Conservation (phyloP, 2,113 vertebrate genomes). For the Pristiophorus japonicus region DNA sequence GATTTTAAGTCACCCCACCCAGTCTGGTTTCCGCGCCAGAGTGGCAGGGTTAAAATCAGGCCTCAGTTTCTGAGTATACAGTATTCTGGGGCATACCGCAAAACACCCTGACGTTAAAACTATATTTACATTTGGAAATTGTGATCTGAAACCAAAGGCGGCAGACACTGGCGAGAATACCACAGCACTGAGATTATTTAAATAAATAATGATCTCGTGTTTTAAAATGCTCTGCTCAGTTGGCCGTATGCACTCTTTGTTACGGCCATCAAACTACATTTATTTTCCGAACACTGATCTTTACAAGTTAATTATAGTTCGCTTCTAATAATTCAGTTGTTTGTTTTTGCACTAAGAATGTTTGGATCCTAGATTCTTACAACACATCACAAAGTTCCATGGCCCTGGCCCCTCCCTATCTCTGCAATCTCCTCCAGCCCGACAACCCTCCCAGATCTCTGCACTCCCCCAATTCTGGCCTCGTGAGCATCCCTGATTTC, state of each 20-base stretch:
- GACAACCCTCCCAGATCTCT: too few species aligned
- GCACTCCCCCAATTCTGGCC: too few species aligned
- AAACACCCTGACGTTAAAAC: constrained; percentile 14
- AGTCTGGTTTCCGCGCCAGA: background rate
- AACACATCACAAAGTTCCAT: too few species aligned
- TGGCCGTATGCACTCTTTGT: background rate
- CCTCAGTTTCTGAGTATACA: background rate
- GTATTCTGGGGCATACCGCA: background rate
- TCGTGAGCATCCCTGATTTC: too few species aligned
- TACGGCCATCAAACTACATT: background rate
- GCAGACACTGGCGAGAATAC: background rate
- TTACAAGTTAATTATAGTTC: background rate
- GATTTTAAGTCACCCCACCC: background rate
- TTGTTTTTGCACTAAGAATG: background rate
- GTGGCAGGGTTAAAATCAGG: background rate
- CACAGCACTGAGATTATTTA: background rate
- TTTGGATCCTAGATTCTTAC: background rate
- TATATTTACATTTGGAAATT: background rate
- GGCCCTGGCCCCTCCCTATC: too few species aligned
- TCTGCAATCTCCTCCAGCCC: too few species aligned
- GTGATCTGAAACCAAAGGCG: background rate
- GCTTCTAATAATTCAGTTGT: background rate
- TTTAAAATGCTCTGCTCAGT: background rate
- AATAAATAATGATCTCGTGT: background rate
- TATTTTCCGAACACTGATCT: background rate